Percentiles rank a stretch among this genome's conserved stretches.
These are phyloP conservation scores for Megalonaias nervosa DNA, from an alignment of 1,140 invertebrate species.

Conservation along the genomic window DNA sequence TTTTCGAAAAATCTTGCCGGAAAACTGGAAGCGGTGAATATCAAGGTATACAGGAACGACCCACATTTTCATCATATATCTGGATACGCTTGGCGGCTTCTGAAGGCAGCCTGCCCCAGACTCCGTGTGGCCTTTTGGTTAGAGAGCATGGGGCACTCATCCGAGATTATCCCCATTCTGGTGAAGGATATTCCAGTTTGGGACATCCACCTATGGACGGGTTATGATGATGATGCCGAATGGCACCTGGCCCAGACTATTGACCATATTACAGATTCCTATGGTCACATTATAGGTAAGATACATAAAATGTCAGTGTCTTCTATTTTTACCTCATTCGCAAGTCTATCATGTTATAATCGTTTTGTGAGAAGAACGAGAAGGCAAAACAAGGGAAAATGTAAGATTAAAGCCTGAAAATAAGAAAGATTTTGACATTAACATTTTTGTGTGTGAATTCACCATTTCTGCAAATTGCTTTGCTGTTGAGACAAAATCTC, in stretches of 20 bases:
- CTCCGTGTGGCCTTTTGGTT: conserved; percentile 37
- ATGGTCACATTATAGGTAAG: conserved; percentile 26
- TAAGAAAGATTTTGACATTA: too few relatives aligned
- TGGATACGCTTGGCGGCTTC: conserved; percentile 25
- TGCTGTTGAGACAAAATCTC: too few relatives aligned
- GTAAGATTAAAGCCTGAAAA: too few relatives aligned
- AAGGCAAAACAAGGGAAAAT: too few relatives aligned
- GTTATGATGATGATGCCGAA: conserved; percentile 37
- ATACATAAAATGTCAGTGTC: background rate
- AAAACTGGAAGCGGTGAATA: conserved; percentile 33
- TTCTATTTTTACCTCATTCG: background rate
- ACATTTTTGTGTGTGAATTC: too few relatives aligned
- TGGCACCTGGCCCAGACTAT: conserved; percentile 35
- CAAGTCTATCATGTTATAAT: too few relatives aligned
- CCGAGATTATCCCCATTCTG: conserved; percentile 31
- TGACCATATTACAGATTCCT: conserved; percentile 25
- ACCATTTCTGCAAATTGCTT: too few relatives aligned
- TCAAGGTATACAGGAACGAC: conserved; percentile 33
- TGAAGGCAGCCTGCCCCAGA: conserved; percentile 25
- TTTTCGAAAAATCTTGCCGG: conserved; percentile 27
- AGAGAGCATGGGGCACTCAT: conserved; percentile 30
- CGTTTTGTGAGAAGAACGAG: too few relatives aligned
- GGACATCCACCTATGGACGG: conserved; percentile 39
- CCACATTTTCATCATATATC: conserved; percentile 40
- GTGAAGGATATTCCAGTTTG: conserved; percentile 38